A percentile compares a stretch with the other conserved stretches of the same genome.
Conservation (phyloP, 2,888 invertebrate genomes). For the Pollenia griseotomentosa region DNA sequence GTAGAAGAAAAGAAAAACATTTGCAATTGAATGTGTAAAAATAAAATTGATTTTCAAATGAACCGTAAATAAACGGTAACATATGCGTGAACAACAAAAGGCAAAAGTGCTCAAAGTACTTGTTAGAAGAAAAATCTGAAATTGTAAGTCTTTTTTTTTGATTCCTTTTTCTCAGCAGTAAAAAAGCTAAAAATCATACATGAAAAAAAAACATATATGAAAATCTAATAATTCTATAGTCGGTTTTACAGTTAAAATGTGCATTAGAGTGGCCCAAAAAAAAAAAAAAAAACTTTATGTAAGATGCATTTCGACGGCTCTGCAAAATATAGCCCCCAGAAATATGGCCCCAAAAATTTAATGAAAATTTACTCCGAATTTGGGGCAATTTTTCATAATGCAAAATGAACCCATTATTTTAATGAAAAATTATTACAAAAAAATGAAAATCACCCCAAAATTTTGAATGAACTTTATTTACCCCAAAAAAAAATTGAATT, state of each 20-base stretch:
- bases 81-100: conserved; percentile 75
- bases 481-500: too few relatives aligned
- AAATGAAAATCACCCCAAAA: too few relatives aligned
- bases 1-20: conserved; percentile 12
- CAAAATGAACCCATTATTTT: too few relatives aligned
- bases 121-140: conserved; percentile 34
- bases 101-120: conserved; percentile 59
- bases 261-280: too few relatives aligned
- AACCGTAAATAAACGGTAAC: conserved; percentile 79
- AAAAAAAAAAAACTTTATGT: too few relatives aligned
- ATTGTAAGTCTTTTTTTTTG: conserved; percentile 9
- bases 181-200: conserved; percentile 45
- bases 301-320: too few relatives aligned
- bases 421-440: too few relatives aligned
- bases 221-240: conserved; percentile 46
- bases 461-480: too few relatives aligned
- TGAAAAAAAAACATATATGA: conserved; percentile 45
- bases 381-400: too few relatives aligned
- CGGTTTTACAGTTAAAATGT: neutral
- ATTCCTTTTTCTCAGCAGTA: conserved; percentile 5
- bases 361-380: too few relatives aligned
- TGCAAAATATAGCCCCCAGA: too few relatives aligned
- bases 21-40: conserved; percentile 65
- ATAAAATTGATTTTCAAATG: conserved; percentile 77
- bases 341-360: too few relatives aligned